These are phyloP conservation scores for Nezara viridula DNA, from an alignment of 2,888 invertebrate genomes.

Conservation along the genomic window DNA sequence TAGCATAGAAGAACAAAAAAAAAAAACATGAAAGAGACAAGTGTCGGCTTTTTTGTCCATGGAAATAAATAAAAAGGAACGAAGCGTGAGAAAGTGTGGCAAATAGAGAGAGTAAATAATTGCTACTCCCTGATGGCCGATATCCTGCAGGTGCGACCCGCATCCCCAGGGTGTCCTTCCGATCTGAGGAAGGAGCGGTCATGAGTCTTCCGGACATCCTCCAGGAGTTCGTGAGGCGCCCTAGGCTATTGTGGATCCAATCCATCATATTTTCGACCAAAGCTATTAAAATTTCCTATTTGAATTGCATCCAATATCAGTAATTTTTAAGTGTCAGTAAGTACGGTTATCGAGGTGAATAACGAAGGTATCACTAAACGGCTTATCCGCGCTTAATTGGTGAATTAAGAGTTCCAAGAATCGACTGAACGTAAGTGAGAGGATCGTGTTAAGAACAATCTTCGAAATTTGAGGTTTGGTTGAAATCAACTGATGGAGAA, in stretches of 20 bases:
- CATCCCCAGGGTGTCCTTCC: not conserved
- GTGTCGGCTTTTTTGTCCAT: slow-evolving; percentile 8
- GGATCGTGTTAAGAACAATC: no score
- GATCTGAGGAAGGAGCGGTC: not conserved
- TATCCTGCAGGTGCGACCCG: slow-evolving; percentile 55
- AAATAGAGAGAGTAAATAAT: slow-evolving; percentile 38
- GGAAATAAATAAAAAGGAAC: slow-evolving; percentile 6
- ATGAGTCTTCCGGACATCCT: not conserved
- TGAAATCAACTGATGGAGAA: no score
- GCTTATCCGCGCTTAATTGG: no score
- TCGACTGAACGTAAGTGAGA: no score
- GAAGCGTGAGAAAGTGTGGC: slow-evolving; percentile 40
- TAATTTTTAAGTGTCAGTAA: no score
- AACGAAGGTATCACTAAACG: no score
- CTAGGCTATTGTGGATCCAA: not conserved
- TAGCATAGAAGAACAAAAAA: not conserved
- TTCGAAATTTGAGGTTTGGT: no score
- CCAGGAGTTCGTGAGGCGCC: not conserved
- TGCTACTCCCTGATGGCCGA: slow-evolving; percentile 19
- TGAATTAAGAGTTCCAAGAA: no score
- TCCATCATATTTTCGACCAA: not conserved
- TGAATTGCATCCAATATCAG: not conserved
- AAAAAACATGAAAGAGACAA: slow-evolving; percentile 29
- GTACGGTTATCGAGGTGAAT: no score
- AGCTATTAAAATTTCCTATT: not conserved